Percentiles rank a stretch among this genome's conserved stretches.
phyloP scores from a whole-genome alignment of 2,888 invertebrate species.

The Ennomos quercinarius region DNA sequence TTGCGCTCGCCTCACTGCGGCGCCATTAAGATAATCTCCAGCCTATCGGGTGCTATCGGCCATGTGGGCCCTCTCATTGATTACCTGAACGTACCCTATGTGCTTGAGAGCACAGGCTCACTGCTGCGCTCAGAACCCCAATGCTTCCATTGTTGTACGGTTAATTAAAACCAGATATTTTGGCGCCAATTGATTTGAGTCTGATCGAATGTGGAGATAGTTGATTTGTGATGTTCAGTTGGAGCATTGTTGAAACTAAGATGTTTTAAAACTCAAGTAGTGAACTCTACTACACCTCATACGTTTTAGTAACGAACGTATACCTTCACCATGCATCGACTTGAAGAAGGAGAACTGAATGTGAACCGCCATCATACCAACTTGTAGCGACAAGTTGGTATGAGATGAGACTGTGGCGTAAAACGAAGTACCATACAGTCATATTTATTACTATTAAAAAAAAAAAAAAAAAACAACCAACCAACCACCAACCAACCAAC shows the following conservation, averaged over 20 bases:
- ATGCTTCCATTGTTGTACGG: conserved; percentile 29
- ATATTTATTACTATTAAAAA: neutral
- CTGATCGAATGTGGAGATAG: conserved; percentile 4
- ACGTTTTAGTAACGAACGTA: too few species aligned
- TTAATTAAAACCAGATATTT: conserved; percentile 38
- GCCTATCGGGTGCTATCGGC: conserved; percentile 48
- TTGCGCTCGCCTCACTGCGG: conserved; percentile 62
- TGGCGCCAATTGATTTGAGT: conserved; percentile 19
- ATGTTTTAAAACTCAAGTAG: too few species aligned
- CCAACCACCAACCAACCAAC: too few species aligned
- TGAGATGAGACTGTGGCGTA: neutral
- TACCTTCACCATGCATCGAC: too few species aligned
- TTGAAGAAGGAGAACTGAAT: conserved; percentile 2
- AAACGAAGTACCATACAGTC: conserved; percentile 13
- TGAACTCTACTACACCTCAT: too few species aligned
- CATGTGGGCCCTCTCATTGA: conserved; percentile 63
- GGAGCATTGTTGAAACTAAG: too few species aligned
- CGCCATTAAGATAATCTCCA: conserved; percentile 78
- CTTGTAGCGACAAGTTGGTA: conserved; percentile 16
- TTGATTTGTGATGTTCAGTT: conserved; percentile 4
- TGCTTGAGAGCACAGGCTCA: conserved; percentile 4
- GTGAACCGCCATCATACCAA: conserved; percentile 12
- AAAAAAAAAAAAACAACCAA: too few species aligned
- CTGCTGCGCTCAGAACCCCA: conserved; percentile 15
- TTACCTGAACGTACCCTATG: conserved; percentile 47